A percentile compares a stretch with the other conserved stretches of the same genome.
Conservation (phyloP, 1,140 invertebrate species). For the Pteromalus puparum region DNA sequence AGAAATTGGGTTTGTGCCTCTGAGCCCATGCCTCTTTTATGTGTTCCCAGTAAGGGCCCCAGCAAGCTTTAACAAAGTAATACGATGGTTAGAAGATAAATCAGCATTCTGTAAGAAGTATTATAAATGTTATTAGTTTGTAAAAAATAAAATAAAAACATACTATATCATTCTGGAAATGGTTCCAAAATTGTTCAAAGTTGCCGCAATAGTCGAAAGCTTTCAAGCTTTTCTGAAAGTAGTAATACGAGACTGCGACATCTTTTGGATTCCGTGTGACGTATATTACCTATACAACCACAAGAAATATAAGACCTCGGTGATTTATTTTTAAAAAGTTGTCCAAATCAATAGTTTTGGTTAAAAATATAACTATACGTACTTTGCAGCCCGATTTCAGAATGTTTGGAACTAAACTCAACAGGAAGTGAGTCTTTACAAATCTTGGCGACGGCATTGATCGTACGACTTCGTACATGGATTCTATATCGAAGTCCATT, state of each 20-base stretch:
- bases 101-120: too few species aligned
- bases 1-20: too few species aligned
- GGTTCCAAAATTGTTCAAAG: too few species aligned
- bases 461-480: conserved; percentile 68
- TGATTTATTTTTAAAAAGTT: neutral
- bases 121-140: too few species aligned
- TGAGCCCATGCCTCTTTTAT: too few species aligned
- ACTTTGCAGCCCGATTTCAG: conserved; percentile 74
- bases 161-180: too few species aligned
- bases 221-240: conserved; percentile 78
- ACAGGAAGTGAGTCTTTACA: conserved; percentile 84
- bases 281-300: conserved; percentile 79
- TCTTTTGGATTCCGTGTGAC: conserved; percentile 89
- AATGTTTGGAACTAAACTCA: conserved; percentile 82
- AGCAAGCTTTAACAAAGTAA: too few species aligned
- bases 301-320: neutral
- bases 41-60: too few species aligned
- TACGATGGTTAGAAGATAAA: too few species aligned
- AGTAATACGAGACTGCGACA: conserved; percentile 87
- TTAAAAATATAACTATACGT: conserved; percentile 1
- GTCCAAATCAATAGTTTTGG: neutral
- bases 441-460: conserved; percentile 76
- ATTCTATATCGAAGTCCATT: conserved; percentile 63
- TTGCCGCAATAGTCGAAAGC: too few species aligned
- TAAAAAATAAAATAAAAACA: too few species aligned